Evolutionary conservation across 2,113 vertebrate species (phyloP).

Genomic region (Notiomystis cincta): DNA sequence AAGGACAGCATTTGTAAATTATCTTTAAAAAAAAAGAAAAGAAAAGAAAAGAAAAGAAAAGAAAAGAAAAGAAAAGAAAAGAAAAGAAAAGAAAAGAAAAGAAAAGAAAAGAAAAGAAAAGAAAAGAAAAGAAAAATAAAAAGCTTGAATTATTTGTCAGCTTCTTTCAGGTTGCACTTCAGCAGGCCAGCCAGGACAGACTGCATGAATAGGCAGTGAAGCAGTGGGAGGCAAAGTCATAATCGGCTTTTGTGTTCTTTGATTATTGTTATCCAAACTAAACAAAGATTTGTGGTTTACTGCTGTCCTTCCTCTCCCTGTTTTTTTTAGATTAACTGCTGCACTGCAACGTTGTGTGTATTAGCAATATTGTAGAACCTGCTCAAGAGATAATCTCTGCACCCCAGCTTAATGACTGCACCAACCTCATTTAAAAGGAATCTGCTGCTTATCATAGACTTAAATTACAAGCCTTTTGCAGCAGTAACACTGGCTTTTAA

Average conservation of each 20-base stretch:
- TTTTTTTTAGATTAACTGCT: constrained; percentile 4
- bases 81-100: no score
- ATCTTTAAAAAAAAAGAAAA: not conserved
- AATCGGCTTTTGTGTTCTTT: constrained; percentile 32
- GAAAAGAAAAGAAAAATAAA: no score
- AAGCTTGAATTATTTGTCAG: not conserved
- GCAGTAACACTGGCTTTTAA: not conserved
- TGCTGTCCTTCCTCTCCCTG: constrained; percentile 7
- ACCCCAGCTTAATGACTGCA: not conserved
- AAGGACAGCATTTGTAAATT: not conserved
- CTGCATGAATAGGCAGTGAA: not conserved
- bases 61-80: no score
- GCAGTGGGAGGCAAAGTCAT: constrained; percentile 16
- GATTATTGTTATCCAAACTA: constrained; percentile 40
- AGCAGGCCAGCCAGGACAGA: not conserved
- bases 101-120: no score
- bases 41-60: not conserved
- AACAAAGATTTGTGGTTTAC: constrained; percentile 41
- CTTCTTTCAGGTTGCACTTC: constrained; percentile 5
- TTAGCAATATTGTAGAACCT: not conserved
- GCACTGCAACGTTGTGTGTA: not conserved
- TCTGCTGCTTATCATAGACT: constrained; percentile 12
- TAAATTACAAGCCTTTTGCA: constrained; percentile 18
- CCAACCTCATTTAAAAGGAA: not conserved
- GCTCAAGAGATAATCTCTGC: constrained; percentile 24